Evolutionary conservation across 2,113 vertebrate genomes (phyloP).

Genomic region (Oncorhynchus clarkii): DNA sequence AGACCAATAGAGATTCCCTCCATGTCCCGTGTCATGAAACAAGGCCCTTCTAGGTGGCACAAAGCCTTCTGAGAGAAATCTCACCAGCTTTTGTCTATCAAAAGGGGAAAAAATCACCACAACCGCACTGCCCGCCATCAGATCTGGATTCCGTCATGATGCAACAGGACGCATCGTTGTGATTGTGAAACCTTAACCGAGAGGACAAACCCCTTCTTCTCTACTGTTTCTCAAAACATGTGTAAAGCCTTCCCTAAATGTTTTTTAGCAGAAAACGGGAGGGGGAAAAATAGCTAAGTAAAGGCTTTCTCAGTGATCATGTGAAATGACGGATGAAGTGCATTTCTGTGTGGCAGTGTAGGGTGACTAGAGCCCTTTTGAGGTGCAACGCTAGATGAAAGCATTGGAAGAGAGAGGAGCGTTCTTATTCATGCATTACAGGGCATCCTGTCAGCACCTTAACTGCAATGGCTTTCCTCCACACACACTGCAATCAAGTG

Average conservation of each 20-base stretch:
- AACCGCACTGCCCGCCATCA: background rate
- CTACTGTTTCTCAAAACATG: slow-evolving; percentile 17
- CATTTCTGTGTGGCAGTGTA: slow-evolving; percentile 27
- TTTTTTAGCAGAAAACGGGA: slow-evolving; percentile 1
- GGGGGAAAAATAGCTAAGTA: background rate
- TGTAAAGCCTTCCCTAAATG: background rate
- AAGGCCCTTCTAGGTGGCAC: background rate
- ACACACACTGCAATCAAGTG: slow-evolving; percentile 32
- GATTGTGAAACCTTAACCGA: slow-evolving; percentile 18
- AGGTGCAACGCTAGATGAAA: slow-evolving; percentile 38
- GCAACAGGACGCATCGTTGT: slow-evolving; percentile 2
- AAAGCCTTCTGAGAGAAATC: background rate
- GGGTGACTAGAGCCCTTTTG: slow-evolving; percentile 48
- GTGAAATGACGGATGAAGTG: slow-evolving; percentile 41
- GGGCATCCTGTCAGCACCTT: slow-evolving; percentile 41
- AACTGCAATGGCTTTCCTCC: slow-evolving; percentile 28
- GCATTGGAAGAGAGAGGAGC: slow-evolving; percentile 17
- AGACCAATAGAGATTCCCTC: background rate
- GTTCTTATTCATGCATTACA: slow-evolving; percentile 50
- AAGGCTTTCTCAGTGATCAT: slow-evolving; percentile 25
- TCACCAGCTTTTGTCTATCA: background rate
- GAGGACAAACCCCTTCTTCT: background rate
- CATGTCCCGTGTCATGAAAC: background rate
- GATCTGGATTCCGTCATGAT: background rate
- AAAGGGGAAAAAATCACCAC: background rate